A percentile compares a stretch with the other conserved stretches of the same genome.
phyloP scores from a whole-genome alignment of 2,888 invertebrate species.

The Platycheirus albimanus region DNA sequence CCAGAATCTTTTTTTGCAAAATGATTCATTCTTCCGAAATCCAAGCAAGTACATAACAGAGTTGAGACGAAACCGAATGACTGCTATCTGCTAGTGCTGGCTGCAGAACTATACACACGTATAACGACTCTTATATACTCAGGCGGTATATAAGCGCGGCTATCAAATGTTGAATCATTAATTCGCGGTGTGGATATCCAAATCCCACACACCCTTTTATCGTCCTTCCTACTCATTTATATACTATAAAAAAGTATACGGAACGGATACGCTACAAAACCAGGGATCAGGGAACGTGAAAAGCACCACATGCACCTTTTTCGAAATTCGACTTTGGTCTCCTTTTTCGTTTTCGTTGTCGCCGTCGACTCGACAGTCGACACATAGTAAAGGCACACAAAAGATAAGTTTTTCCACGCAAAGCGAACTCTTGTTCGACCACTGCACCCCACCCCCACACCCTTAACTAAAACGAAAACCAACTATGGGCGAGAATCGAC shows the following conservation, averaged over 20 bases:
- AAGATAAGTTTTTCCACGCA: conserved; percentile 55
- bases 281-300: conserved; percentile 14
- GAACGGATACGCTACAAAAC: conserved; percentile 42
- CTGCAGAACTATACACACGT: conserved; percentile 43
- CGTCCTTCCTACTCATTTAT: conserved; percentile 61
- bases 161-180: conserved; percentile 72
- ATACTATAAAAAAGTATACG: conserved; percentile 1
- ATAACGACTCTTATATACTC: conserved; percentile 18
- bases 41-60: conserved; percentile 57
- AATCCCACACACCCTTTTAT: conserved; percentile 71
- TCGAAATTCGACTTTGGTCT: conserved; percentile 30
- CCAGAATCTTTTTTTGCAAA: conserved; percentile 42
- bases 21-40: conserved; percentile 70
- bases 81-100: no score
- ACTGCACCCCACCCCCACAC: conserved; percentile 61
- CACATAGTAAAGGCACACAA: conserved; percentile 38
- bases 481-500: conserved; percentile 16
- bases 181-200: conserved; percentile 69
- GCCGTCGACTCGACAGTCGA: no score
- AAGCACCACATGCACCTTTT: conserved; percentile 49
- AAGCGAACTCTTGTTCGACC: conserved; percentile 52
- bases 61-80: neutral
- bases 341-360: neutral
- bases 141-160: conserved; percentile 44
- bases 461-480: conserved; percentile 31